phyloP scores from a whole-genome alignment of 2,888 invertebrate genomes.

The Endomychus coccineus region DNA sequence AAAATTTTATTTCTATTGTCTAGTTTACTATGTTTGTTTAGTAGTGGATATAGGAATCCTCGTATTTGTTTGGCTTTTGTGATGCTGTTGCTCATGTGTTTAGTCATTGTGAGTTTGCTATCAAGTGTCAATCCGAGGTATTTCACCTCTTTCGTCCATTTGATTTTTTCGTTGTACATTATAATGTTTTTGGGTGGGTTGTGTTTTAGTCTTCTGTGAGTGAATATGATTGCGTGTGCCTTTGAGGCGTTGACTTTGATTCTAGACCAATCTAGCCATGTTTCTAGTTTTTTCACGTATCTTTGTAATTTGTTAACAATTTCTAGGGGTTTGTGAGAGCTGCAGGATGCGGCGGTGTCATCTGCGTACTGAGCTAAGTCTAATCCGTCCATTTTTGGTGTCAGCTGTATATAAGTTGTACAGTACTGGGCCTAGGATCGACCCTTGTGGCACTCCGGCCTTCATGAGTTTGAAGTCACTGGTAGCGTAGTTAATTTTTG shows the following conservation, averaged over 20 bases:
- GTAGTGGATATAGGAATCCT: neutral
- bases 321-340: neutral
- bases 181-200: neutral
- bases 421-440: constrained; percentile 1
- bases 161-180: neutral
- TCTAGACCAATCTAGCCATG: constrained; percentile 2
- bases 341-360: constrained; percentile 7
- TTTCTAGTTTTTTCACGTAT: neutral
- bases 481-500: neutral
- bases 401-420: constrained; percentile 8
- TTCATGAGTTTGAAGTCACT: neutral
- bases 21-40: neutral
- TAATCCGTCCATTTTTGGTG: neutral
- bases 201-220: neutral
- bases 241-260: constrained; percentile 9
- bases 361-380: constrained; percentile 6
- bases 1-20: neutral
- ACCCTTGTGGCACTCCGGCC: constrained; percentile 8
- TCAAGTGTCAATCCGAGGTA: constrained; percentile 6
- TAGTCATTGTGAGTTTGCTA: neutral
- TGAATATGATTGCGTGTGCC: constrained; percentile 1
- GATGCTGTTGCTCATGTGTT: neutral
- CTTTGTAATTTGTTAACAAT: neutral
- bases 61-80: neutral
- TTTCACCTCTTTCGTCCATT: constrained; percentile 1